Conservation (phyloP, 2,888 invertebrate species). For the Aspidiotus rigidus region DNA sequence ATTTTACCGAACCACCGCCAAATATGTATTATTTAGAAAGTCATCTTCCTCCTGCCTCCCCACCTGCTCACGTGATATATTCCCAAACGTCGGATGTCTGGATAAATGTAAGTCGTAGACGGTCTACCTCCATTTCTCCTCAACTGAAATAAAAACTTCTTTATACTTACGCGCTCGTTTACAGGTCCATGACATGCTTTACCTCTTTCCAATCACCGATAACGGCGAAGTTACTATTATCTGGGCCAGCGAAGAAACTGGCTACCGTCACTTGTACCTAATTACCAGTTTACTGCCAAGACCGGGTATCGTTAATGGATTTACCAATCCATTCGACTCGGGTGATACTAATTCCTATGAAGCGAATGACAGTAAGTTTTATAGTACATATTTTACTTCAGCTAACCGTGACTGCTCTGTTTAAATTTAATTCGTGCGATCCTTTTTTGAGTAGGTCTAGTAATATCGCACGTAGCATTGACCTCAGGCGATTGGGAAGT, state of each 20-base stretch:
- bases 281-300: slow-evolving; percentile 53
- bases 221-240: slow-evolving; percentile 55
- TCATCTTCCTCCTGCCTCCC: slow-evolving; percentile 39
- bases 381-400: slow-evolving; percentile 2
- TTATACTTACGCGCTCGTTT: background rate
- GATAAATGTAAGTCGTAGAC: slow-evolving; percentile 62
- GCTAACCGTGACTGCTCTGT: background rate
- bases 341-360: slow-evolving; percentile 34
- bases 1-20: slow-evolving; percentile 53
- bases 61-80: slow-evolving; percentile 43
- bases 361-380: slow-evolving; percentile 21
- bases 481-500: slow-evolving; percentile 94
- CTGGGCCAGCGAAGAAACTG: slow-evolving; percentile 88
- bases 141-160: too few relatives aligned
- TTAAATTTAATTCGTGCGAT: background rate
- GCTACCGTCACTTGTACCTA: slow-evolving; percentile 78
- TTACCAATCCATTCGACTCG: slow-evolving; percentile 33
- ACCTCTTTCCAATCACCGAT: slow-evolving; percentile 58
- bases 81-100: slow-evolving; percentile 63
- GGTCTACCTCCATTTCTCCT: too few relatives aligned
- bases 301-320: slow-evolving; percentile 33
- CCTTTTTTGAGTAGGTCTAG: slow-evolving; percentile 26
- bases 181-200: slow-evolving; percentile 67
- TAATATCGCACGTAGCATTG: slow-evolving; percentile 57
- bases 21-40: slow-evolving; percentile 38